A percentile compares a stretch with the other conserved stretches of the same genome.
Evolutionary conservation across 2,797 vertebrate genomes (phyloP).

Genomic region (Acipenser ruthenus): DNA sequence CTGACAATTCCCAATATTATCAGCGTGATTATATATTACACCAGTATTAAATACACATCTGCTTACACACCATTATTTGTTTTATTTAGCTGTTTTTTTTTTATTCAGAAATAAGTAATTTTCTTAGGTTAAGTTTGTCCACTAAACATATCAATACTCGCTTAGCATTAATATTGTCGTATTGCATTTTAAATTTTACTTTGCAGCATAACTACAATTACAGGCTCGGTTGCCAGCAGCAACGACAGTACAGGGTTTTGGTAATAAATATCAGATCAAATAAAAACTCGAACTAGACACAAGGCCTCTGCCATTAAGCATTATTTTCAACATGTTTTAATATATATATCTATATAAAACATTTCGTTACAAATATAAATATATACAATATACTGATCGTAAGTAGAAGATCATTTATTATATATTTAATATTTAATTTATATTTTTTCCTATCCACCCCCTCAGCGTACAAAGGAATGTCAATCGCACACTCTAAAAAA

Average conservation of each 20-base stretch:
- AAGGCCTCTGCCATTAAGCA: conserved; percentile 44
- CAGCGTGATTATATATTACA: too few species aligned
- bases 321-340: conserved; percentile 17
- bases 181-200: neutral
- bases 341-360: conserved; percentile 4
- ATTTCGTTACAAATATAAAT: conserved; percentile 4
- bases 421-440: conserved; percentile 14
- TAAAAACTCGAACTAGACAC: conserved; percentile 42
- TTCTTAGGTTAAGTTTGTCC: too few species aligned
- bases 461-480: conserved; percentile 14
- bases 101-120: too few species aligned
- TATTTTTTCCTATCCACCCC: conserved; percentile 1
- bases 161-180: conserved; percentile 9
- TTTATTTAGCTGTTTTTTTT: too few species aligned
- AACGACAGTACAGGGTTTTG: conserved; percentile 30
- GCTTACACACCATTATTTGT: too few species aligned
- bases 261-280: conserved; percentile 35
- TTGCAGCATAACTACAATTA: conserved; percentile 13
- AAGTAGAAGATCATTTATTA: conserved; percentile 8
- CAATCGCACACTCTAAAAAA: conserved; percentile 16
- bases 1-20: too few species aligned
- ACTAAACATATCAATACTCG: too few species aligned
- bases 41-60: too few species aligned
- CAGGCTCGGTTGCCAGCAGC: conserved; percentile 26
- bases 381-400: conserved; percentile 8